Conservation (phyloP, 2,797 vertebrate genomes). For the Falco peregrinus region DNA sequence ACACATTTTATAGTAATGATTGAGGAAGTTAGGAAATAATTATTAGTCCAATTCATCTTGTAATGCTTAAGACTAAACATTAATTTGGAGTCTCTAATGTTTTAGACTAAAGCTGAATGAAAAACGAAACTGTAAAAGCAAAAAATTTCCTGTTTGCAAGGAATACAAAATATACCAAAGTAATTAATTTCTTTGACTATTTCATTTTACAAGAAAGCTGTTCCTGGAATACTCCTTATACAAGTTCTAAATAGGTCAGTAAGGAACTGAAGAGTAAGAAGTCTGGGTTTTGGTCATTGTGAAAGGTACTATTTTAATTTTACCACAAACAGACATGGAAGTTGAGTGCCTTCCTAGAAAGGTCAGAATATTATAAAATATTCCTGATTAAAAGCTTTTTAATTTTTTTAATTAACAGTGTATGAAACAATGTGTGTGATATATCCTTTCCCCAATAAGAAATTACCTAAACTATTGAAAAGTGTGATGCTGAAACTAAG, state of each 20-base stretch:
- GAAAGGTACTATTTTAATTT: not conserved
- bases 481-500: not conserved
- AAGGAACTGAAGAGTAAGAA: not conserved
- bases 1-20: not conserved
- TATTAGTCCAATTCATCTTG: not conserved
- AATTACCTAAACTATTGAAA: not conserved
- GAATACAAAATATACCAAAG: not conserved
- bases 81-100: not conserved
- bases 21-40: not conserved
- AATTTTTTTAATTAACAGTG: not conserved
- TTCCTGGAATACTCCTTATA: not conserved
- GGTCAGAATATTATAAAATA: not conserved
- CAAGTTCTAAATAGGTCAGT: not conserved
- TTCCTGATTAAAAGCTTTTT: not conserved
- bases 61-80: not conserved
- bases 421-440: not conserved
- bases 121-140: not conserved
- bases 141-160: not conserved
- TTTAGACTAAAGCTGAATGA: not conserved
- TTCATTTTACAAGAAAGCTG: not conserved
- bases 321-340: not conserved
- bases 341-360: not conserved
- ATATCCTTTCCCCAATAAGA: not conserved
- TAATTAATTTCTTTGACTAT: not conserved
- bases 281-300: not conserved